A percentile compares a stretch with the other conserved stretches of the same genome.
These are phyloP conservation scores for Setipinna tenuifilis DNA, from an alignment of 2,797 vertebrate species.

Conservation along the genomic window DNA sequence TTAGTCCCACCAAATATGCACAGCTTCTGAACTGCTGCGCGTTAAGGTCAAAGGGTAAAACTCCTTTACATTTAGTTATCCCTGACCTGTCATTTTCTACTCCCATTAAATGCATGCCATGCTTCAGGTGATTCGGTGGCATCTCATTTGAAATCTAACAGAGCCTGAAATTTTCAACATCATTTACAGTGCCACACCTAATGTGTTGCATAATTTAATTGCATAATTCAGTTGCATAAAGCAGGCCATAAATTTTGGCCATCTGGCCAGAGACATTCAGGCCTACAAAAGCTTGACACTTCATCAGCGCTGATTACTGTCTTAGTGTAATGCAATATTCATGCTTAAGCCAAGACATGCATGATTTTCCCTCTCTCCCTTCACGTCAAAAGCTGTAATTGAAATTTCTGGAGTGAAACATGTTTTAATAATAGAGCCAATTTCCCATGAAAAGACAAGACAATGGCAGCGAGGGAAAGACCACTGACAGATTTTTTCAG, in stretches of 20 bases:
- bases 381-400: conserved; percentile 73
- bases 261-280: conserved; percentile 71
- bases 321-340: conserved; percentile 76
- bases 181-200: conserved; percentile 21
- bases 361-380: conserved; percentile 55
- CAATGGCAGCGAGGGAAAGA: conserved; percentile 69
- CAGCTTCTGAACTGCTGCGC: background rate
- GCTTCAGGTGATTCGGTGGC: background rate
- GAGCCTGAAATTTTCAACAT: conserved; percentile 18
- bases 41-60: background rate
- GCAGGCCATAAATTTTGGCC: conserved; percentile 66
- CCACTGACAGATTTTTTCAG: conserved; percentile 47
- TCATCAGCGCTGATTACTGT: conserved; percentile 69
- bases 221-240: conserved; percentile 46
- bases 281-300: conserved; percentile 70
- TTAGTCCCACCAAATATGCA: too few species aligned
- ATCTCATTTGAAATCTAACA: conserved; percentile 8
- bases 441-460: conserved; percentile 80
- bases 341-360: conserved; percentile 66
- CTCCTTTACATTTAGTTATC: background rate
- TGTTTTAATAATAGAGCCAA: conserved; percentile 85
- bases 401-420: conserved; percentile 81
- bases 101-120: background rate
- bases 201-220: conserved; percentile 28
- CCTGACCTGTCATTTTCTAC: background rate